Evolutionary conservation across 2,888 invertebrate species (phyloP).

Genomic region (Arctia plantaginis): DNA sequence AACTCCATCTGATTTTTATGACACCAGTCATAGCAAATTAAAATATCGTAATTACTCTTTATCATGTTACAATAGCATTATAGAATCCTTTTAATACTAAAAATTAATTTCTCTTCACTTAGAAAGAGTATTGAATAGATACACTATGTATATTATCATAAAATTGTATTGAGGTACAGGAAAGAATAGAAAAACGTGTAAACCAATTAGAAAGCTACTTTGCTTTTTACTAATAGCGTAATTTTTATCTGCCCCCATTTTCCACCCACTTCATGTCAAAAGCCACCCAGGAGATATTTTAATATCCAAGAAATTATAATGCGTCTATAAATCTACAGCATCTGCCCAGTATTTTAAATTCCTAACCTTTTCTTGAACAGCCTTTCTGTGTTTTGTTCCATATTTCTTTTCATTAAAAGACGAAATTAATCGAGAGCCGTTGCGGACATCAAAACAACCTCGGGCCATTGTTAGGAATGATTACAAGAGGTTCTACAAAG

Average conservation of each 20-base stretch:
- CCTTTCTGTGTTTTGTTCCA: slow-evolving; percentile 61
- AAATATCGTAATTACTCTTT: too few relatives aligned
- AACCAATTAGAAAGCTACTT: slow-evolving; percentile 44
- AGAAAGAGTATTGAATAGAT: neutral
- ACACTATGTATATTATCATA: neutral
- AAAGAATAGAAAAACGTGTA: slow-evolving; percentile 11
- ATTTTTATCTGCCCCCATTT: slow-evolving; percentile 47
- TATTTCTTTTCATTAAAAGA: slow-evolving; percentile 76
- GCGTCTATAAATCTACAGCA: slow-evolving; percentile 62
- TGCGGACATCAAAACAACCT: slow-evolving; percentile 81
- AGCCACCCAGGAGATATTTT: slow-evolving; percentile 56
- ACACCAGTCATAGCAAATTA: too few relatives aligned
- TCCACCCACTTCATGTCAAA: slow-evolving; percentile 56
- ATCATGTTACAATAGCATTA: too few relatives aligned
- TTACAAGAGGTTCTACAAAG: slow-evolving; percentile 80
- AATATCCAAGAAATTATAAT: slow-evolving; percentile 56
- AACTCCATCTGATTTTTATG: too few relatives aligned
- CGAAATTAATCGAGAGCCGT: slow-evolving; percentile 81
- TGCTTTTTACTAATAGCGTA: slow-evolving; percentile 48
- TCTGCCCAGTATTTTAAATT: slow-evolving; percentile 68
- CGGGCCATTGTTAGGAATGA: slow-evolving; percentile 80
- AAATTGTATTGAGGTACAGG: neutral
- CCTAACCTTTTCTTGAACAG: slow-evolving; percentile 62
- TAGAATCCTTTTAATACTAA: too few relatives aligned
- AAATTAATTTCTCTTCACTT: neutral